Evolutionary conservation across 2,113 vertebrate genomes (phyloP), one percentile per base, ranked within the genome.

Genomic region (Amia ocellicauda): DNA sequence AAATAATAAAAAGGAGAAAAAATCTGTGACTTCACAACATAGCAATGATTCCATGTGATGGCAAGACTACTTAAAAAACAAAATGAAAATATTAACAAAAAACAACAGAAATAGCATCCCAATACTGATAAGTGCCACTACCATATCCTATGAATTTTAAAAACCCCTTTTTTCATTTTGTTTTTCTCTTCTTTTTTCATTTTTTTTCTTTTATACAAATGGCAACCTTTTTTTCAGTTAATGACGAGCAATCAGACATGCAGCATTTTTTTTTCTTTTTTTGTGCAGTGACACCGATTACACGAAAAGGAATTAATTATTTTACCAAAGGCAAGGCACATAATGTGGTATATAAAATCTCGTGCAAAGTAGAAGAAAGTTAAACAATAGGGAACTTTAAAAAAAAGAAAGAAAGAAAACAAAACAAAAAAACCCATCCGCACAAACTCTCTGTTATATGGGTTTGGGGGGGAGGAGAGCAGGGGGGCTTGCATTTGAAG

Each of bases 271-370:
- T 78, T 81, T 74, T 75, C 74, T 42, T 16, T 61, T 63, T 75
- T 80, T 84, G 80, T 74, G 82, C 83, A 85, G 80, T 80, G 88
- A 86, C 81, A 80, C 69, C 63, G 72, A 72, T 75, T 76, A 73
- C 72, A 83, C 78, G 59, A 58, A 66, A 67, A 72, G n/a, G n/a
- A 82, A 73, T 69, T 29, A 75, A 59, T 70, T 45, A 66, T 78
- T 87, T 86, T 89, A 85, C 86, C 80, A 83, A 88, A 93, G 86
- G 91, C 94, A 97, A 98, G 95, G 95, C 94, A 98, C 95, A 91
- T 95, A 88, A 91, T 91, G 92, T 95, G 93, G 88, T 94, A 88
- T 78, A 91, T 80, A 91, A 93, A 93, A 88, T 84, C 83, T 88
- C 93, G 93, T 96, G 95, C 94, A 98, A 96, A 96, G 87, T 86